phyloP scores from a whole-genome alignment of 2,797 vertebrate genomes.

The Clarias fuscus region DNA sequence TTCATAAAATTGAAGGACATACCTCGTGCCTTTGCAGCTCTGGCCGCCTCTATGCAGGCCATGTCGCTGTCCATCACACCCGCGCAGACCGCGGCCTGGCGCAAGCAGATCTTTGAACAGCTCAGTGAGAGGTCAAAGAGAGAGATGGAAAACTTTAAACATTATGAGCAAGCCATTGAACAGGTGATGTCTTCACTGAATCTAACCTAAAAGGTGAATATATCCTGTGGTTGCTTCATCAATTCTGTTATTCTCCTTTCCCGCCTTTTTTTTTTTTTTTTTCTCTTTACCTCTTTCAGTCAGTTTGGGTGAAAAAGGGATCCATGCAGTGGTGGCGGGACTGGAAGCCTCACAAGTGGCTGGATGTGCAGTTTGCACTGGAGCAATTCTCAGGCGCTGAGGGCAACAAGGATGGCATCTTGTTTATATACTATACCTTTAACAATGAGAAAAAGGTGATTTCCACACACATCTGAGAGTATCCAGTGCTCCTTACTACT shows the following conservation, averaged over 20 bases:
- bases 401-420: slow-evolving; percentile 89
- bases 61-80: slow-evolving; percentile 85
- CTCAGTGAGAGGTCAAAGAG: slow-evolving; percentile 88
- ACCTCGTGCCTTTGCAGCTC: slow-evolving; percentile 66
- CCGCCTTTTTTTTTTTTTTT: no score
- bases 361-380: slow-evolving; percentile 89
- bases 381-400: slow-evolving; percentile 93
- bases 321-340: slow-evolving; percentile 95
- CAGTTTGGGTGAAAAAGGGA: slow-evolving; percentile 97
- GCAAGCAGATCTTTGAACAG: slow-evolving; percentile 94
- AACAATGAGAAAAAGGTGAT: slow-evolving; percentile 93
- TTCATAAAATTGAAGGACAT: background rate
- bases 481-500: background rate
- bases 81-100: slow-evolving; percentile 87
- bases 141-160: slow-evolving; percentile 91
- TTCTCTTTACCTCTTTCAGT: slow-evolving; percentile 67
- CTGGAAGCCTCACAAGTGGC: slow-evolving; percentile 95
- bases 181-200: slow-evolving; percentile 75
- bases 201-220: background rate
- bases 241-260: background rate
- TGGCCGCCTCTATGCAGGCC: slow-evolving; percentile 80
- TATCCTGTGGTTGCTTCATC: background rate
- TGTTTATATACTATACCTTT: slow-evolving; percentile 94
- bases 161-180: slow-evolving; percentile 94
- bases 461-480: background rate